A percentile compares a stretch with the other conserved stretches of the same genome.
phyloP scores from a whole-genome alignment of 2,113 vertebrate species.

The Sisor rabdophorus region DNA sequence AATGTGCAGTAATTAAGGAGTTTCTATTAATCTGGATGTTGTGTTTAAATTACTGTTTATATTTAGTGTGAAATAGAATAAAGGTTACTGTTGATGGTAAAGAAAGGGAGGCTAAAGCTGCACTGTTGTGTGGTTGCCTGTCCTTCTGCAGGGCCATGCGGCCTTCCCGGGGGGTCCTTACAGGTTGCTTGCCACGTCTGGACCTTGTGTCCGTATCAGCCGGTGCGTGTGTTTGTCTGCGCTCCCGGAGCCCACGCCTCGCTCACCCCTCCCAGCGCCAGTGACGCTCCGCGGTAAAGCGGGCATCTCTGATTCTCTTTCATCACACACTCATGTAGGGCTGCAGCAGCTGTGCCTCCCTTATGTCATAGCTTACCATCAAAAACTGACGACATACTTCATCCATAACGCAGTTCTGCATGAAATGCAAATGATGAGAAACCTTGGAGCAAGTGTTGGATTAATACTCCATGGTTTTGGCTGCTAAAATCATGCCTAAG shows the following conservation, averaged over 20 bases:
- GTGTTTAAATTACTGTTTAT: background rate
- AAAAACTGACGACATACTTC: conserved; percentile 16
- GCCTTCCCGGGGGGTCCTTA: conserved; percentile 67
- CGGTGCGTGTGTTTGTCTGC: conserved; percentile 72
- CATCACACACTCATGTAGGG: conserved; percentile 22
- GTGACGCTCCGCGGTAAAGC: conserved; percentile 74
- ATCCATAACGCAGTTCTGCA: conserved; percentile 57
- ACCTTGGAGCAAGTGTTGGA: conserved; percentile 1
- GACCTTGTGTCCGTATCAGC: conserved; percentile 72
- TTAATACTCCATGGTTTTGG: conserved; percentile 53
- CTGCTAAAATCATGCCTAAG: conserved; percentile 41
- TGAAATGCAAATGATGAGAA: conserved; percentile 50
- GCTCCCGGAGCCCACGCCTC: conserved; percentile 66
- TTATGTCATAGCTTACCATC: conserved; percentile 21
- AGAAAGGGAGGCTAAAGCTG: conserved; percentile 33
- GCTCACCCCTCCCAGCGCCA: conserved; percentile 63
- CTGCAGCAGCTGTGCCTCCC: conserved; percentile 49
- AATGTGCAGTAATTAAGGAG: background rate
- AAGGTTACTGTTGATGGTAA: background rate
- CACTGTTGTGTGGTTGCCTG: conserved; percentile 62
- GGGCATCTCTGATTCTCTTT: conserved; percentile 33
- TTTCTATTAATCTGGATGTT: background rate
- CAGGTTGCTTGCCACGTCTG: conserved; percentile 73
- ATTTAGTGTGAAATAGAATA: background rate
- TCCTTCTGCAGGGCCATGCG: conserved; percentile 71